A percentile compares a stretch with the other conserved stretches of the same genome.
These are phyloP conservation scores for Cataglyphis albicans DNA, from an alignment of 2,888 invertebrate genomes.

Conservation along the genomic window DNA sequence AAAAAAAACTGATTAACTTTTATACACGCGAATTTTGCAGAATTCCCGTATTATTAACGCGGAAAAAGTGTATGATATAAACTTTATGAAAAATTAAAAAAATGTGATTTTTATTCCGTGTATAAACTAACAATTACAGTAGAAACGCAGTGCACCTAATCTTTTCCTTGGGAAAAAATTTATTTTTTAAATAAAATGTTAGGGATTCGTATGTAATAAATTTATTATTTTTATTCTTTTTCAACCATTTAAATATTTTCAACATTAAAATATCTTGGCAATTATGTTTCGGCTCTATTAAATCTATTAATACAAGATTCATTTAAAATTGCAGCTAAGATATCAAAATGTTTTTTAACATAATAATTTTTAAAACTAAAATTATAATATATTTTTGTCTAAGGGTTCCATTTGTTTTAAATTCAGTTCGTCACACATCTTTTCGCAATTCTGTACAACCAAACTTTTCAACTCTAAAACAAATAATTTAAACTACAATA, in stretches of 20 bases:
- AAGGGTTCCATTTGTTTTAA: neutral
- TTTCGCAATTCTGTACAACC: neutral
- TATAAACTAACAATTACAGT: neutral
- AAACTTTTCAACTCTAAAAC: neutral
- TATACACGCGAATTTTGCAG: neutral
- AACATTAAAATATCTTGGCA: neutral
- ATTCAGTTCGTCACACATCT: neutral
- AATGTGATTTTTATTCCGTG: slow-evolving; percentile 1
- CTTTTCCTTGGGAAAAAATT: neutral
- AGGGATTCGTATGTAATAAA: neutral
- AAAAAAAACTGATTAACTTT: slow-evolving; percentile 26
- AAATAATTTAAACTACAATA: neutral
- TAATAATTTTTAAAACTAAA: neutral
- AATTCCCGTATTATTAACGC: neutral
- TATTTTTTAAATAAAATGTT: neutral
- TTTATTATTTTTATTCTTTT: neutral
- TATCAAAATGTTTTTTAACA: neutral
- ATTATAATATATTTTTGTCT: neutral
- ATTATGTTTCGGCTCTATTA: too few relatives aligned
- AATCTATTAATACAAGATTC: neutral
- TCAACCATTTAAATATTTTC: neutral
- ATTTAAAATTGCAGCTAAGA: neutral
- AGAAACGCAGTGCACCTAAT: neutral
- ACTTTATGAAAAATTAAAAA: neutral
- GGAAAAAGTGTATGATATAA: neutral